Evolutionary conservation across 2,113 vertebrate genomes (phyloP).

Genomic region (Guaruba guarouba): DNA sequence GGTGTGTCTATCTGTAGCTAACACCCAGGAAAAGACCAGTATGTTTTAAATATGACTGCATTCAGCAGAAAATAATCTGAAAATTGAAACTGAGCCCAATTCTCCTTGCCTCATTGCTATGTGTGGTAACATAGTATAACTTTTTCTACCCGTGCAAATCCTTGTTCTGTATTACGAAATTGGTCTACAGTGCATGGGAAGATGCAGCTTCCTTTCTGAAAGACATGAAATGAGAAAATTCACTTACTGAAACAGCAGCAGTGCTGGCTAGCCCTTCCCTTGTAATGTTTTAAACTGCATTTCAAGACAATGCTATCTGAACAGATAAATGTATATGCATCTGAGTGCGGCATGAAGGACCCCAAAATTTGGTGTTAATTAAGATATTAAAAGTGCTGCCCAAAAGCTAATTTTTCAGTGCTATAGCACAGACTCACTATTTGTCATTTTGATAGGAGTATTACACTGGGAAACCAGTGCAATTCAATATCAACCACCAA

Average conservation of each 20-base stretch:
- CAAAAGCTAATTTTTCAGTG: background rate
- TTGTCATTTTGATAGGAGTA: background rate
- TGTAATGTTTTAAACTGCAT: background rate
- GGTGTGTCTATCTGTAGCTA: background rate
- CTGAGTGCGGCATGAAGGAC: background rate
- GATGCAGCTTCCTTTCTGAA: background rate
- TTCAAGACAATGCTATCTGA: background rate
- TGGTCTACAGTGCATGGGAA: background rate
- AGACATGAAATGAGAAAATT: background rate
- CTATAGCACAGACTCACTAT: background rate
- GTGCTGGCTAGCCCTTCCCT: background rate
- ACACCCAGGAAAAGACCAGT: background rate
- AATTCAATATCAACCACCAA: background rate
- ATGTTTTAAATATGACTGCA: background rate
- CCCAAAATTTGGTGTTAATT: background rate
- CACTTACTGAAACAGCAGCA: background rate
- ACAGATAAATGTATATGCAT: background rate
- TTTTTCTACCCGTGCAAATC: background rate
- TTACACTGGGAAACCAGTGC: background rate
- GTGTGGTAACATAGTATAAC: background rate
- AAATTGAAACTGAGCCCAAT: background rate
- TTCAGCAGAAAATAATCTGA: background rate
- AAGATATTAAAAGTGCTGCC: background rate
- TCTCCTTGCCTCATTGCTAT: background rate
- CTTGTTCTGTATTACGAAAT: background rate